Evolutionary conservation across 2,113 vertebrate genomes (phyloP).

Genomic region (Laterallus jamaicensis): DNA sequence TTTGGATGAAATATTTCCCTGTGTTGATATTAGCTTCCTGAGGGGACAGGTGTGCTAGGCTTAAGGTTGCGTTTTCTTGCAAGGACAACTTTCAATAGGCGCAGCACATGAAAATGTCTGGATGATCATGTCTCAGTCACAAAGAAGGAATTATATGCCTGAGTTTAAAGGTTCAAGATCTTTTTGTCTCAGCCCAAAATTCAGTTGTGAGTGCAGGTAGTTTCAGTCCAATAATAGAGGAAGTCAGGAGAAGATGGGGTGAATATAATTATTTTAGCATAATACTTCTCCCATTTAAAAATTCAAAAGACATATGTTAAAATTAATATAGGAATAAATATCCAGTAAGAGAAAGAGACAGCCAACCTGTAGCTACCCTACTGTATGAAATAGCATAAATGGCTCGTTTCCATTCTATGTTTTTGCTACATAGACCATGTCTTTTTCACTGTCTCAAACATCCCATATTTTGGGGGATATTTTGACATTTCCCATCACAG

Average conservation of each 20-base stretch:
- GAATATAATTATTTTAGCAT: not conserved
- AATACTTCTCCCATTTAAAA: not conserved
- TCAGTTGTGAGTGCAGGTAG: not conserved
- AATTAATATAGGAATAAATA: not conserved
- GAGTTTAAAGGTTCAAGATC: not conserved
- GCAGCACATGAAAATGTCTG: not conserved
- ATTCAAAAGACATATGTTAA: not conserved
- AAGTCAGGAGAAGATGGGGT: not conserved
- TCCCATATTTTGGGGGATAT: not conserved
- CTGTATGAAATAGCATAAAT: not conserved
- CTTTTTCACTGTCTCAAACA: not conserved
- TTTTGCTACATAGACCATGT: not conserved
- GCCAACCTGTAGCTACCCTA: not conserved
- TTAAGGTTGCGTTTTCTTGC: not conserved
- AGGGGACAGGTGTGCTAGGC: not conserved
- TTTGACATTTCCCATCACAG: not conserved
- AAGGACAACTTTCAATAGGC: not conserved
- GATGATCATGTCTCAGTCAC: not conserved
- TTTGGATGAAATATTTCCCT: not conserved
- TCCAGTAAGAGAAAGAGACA: not conserved
- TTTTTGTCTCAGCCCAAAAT: not conserved
- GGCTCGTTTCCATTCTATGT: not conserved
- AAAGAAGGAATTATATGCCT: not conserved
- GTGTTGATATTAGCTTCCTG: not conserved
- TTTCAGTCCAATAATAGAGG: not conserved